Base-by-base conservation (phyloP, 1,140 invertebrate genomes). In the Vanessa atalanta region DNA sequence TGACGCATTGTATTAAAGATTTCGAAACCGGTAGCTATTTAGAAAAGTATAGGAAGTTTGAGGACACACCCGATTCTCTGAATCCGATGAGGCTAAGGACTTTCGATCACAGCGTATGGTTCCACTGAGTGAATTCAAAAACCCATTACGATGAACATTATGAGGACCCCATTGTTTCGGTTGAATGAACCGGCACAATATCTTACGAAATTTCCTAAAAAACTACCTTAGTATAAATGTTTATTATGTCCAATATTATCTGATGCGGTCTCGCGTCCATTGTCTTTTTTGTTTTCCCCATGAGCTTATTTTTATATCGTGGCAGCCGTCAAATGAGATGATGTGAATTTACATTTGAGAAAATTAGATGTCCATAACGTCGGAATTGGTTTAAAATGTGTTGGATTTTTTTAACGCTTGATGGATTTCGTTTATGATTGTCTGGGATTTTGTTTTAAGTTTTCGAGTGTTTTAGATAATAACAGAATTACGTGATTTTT, bases 171-270 rank as follows among this genome's bases (percentile, higher is more conserved):
- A 91, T 91, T 91, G 89, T 91, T 77, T 89, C 83, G 88, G 73
- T 81, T 89, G 87, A 91, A 89, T 88, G 86, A 84, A 76, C 87
- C 83, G 82, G 82, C 82, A 89, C 87, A 90, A 89, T 90, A 90
- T 89, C 87, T 90, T 89, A 89, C 84, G 84, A 88, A 88, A 89
- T 91, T 90, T 86, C 84, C 87, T 84, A 88, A 91, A 89, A 91
- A 89, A 85, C 83, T 81, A 84, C 84, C 80, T 83, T 83, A 78
- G 84, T 88, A 88, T 90, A 85, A 88, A 90, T 87, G 86, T 88
- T 84, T 87, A 89, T 90, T 89, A 87, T 86, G 83, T 85, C 75
- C 82, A 83, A 83, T 82, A 84, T 90, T 90, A 89, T 89, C 89
- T 85, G 86, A 88, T 88, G 81, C 81, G 82, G 83, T 83, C 76